Conservation (phyloP, 1,140 invertebrate species). For the Euura lappo region DNA sequence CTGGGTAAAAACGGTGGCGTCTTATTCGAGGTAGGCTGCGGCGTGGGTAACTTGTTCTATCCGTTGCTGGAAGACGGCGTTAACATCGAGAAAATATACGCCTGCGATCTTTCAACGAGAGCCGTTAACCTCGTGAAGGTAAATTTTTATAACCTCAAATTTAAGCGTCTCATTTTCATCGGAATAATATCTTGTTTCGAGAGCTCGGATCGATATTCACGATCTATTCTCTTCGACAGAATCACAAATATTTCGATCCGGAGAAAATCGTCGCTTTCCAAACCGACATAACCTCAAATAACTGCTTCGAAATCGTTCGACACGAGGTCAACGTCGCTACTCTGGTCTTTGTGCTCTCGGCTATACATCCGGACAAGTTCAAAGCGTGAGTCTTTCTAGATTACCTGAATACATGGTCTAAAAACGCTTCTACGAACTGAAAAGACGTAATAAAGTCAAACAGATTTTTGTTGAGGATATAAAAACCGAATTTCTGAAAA, state of each 20-base stretch:
- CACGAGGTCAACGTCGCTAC: conserved; percentile 71
- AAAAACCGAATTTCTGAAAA: no score
- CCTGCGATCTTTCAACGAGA: conserved; percentile 93
- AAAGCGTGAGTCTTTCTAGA: conserved; percentile 33
- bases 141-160: conserved; percentile 32
- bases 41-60: conserved; percentile 96
- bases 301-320: conserved; percentile 65
- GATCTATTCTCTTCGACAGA: conserved; percentile 36
- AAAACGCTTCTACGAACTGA: no score
- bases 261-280: conserved; percentile 78
- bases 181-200: no score
- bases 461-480: no score
- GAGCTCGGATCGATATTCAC: no score
- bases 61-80: conserved; percentile 85
- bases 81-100: conserved; percentile 78
- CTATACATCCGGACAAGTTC: conserved; percentile 84
- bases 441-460: no score
- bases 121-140: conserved; percentile 88
- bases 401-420: not conserved
- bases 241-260: conserved; percentile 64
- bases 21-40: conserved; percentile 92
- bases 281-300: conserved; percentile 70
- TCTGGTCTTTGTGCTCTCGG: conserved; percentile 81
- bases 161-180: no score
- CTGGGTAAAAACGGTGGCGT: conserved; percentile 49